A percentile compares a stretch with the other conserved stretches of the same genome.
Evolutionary conservation across 2,888 invertebrate genomes (phyloP).

Genomic region (Campopleginae sp.): DNA sequence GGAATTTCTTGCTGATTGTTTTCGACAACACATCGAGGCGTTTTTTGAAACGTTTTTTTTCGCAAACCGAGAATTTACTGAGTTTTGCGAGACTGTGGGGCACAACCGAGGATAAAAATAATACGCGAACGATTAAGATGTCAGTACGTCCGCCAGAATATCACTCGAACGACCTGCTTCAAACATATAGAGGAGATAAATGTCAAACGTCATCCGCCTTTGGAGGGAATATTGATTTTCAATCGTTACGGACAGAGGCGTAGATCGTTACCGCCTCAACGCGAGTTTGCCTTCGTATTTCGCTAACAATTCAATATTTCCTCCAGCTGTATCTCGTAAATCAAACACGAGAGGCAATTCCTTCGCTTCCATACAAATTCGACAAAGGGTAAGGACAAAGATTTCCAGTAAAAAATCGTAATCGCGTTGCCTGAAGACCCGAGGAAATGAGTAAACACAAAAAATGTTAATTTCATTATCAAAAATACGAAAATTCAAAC

Average conservation of each 20-base stretch:
- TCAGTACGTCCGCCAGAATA: neutral
- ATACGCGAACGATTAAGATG: neutral
- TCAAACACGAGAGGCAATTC: neutral
- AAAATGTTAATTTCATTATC: neutral
- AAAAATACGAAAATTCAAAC: neutral
- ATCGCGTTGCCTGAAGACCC: neutral
- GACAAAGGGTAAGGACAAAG: neutral
- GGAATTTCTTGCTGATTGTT: too few species aligned
- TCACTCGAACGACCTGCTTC: neutral
- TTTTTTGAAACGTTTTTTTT: neutral
- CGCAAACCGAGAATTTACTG: neutral
- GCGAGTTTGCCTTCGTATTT: neutral
- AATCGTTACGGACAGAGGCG: neutral
- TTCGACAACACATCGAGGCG: too few species aligned
- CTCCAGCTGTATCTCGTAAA: neutral
- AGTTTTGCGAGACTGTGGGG: neutral
- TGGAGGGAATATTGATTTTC: neutral
- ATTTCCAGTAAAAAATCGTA: neutral
- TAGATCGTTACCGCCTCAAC: neutral
- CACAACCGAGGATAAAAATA: neutral
- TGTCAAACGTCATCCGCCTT: neutral
- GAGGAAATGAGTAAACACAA: neutral
- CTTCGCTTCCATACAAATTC: neutral
- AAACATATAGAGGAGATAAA: neutral
- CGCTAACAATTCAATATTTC: neutral